Evolutionary conservation across 2,888 invertebrate genomes (phyloP).

Genomic region (Ditylenchus weischeri): DNA sequence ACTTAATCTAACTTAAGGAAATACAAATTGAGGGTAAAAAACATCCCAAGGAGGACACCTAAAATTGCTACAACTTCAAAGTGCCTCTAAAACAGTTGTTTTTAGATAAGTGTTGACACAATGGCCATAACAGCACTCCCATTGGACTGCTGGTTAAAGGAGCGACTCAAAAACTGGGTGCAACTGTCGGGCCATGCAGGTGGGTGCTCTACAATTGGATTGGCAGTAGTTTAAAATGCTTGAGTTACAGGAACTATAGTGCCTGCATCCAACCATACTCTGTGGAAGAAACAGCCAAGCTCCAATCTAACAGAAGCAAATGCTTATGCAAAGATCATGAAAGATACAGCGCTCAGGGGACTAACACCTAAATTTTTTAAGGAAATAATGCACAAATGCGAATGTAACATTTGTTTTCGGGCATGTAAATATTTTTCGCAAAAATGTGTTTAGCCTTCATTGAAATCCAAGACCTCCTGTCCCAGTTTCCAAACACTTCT

Average conservation of each 20-base stretch:
- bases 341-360: constrained; percentile 44
- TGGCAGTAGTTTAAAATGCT: constrained; percentile 34
- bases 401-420: constrained; percentile 56
- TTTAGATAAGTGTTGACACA: constrained; percentile 56
- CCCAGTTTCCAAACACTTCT: constrained; percentile 81
- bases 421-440: constrained; percentile 3
- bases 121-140: constrained; percentile 58
- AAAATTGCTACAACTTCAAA: no score
- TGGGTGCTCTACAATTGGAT: constrained; percentile 16
- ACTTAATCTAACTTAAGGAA: no score
- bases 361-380: constrained; percentile 61
- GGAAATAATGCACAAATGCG: constrained; percentile 61
- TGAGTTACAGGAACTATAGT: constrained; percentile 51
- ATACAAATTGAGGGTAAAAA: no score
- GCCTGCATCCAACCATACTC: constrained; percentile 57
- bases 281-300: constrained; percentile 58
- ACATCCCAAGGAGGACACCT: no score
- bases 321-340: constrained; percentile 60
- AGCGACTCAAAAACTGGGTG: constrained; percentile 56
- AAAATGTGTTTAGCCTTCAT: constrained; percentile 69
- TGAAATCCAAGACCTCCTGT: constrained; percentile 87
- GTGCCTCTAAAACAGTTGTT: background rate
- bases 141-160: constrained; percentile 57
- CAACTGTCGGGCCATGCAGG: constrained; percentile 57
- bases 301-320: constrained; percentile 61